Base-by-base conservation (phyloP, 2,797 vertebrate species). In the Sebastes iracundus region DNA sequence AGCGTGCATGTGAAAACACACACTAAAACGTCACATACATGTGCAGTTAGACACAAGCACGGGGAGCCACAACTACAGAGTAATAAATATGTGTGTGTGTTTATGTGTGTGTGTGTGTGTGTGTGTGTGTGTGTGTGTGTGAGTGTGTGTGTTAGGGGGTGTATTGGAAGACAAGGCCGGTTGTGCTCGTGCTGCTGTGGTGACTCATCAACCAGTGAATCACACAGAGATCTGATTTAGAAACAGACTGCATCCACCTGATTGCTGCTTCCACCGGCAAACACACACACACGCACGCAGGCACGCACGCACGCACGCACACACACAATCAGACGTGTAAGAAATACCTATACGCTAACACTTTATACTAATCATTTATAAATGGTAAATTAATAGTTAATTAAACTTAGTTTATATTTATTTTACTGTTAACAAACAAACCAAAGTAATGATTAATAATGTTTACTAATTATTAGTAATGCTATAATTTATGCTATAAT, bases 201-300 rank as follows among this genome's bases (percentile, higher is more conserved):
- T 93, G 93, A 93, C 88, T 94, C 91, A 94, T 91, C 88, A 90
- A 77, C 78, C 77, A 80, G 78, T 91, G 92, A 90, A 91, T 93
- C 89, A 89, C 88, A 89, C 76, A 80, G 62, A 81, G 79, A 88
- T 92, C 82, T 87, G 89, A 88, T 90, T 88, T 89, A 84, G 87
- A 92, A 90, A 91, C 82, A 86, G 80, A 87, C 84, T 77, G 78
- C 82, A 84, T 88, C 80, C 87, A 88, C 81, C 87, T 90, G 82
- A 88, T 85, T 87, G 67, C 72, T 33, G 75, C 81, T 78, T 72
- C 30, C 64, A 82, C 72, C 1, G 12, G 16, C 61, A 71, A 9
- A 73, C 75, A 59, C 61, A 66, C 72, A 74, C 79, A 62, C 71
- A 74, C 65, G 61, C n/a, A 66, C 52, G 71, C 20, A 60, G 7